A percentile compares a stretch with the other conserved stretches of the same genome.
Conservation (phyloP, 1,140 invertebrate genomes). For the Penaeus chinensis region DNA sequence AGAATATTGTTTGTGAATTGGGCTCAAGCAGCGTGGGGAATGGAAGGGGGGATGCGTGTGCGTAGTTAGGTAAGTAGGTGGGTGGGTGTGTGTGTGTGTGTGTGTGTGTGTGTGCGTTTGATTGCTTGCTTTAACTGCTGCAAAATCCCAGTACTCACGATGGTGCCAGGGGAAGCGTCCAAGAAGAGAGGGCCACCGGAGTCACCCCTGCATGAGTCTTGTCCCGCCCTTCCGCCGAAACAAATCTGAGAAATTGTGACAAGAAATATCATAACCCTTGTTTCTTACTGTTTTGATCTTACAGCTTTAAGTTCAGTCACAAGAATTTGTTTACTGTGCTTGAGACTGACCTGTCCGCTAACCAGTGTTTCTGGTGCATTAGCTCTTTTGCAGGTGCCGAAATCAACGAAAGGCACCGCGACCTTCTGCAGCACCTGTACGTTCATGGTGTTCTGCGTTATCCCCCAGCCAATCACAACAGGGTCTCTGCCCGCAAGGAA, state of each 20-base stretch:
- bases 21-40: too few species aligned
- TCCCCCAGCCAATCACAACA: slow-evolving; percentile 28
- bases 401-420: slow-evolving; percentile 5
- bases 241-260: slow-evolving; percentile 3
- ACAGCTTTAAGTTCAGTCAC: too few species aligned
- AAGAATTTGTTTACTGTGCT: too few species aligned
- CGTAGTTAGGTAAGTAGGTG: too few species aligned
- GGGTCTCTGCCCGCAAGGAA: not conserved
- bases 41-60: too few species aligned
- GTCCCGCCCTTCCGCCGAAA: slow-evolving; percentile 24
- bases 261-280: too few species aligned
- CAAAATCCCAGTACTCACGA: not conserved
- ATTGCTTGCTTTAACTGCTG: too few species aligned
- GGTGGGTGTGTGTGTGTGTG: too few species aligned
- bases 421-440: not conserved
- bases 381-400: not conserved
- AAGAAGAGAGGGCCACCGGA: slow-evolving; percentile 39
- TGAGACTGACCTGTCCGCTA: too few species aligned
- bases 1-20: too few species aligned
- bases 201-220: slow-evolving; percentile 35
- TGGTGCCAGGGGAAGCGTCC: not conserved
- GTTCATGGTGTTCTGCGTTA: not conserved
- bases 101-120: too few species aligned
- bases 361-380: not conserved
- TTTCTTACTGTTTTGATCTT: too few species aligned